Conservation (phyloP, 2,888 invertebrate genomes). For the Apamea epomidion region DNA sequence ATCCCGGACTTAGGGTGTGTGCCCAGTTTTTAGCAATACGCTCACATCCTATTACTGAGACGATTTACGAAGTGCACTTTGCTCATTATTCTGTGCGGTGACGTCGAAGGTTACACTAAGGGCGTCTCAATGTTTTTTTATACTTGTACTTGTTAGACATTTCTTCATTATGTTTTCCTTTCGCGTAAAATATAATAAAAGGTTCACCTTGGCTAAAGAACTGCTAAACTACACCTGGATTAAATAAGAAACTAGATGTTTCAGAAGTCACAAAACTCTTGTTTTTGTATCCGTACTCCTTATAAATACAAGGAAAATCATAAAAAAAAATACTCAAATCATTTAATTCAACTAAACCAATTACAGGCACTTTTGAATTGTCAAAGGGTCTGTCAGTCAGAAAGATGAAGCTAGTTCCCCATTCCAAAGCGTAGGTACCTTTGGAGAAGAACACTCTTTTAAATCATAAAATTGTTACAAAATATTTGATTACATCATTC, state of each 20-base stretch:
- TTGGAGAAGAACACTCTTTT: too few relatives aligned
- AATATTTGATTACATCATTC: too few relatives aligned
- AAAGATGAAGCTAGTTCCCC: too few relatives aligned
- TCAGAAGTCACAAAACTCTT: neutral
- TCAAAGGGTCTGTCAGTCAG: too few relatives aligned
- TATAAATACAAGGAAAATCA: neutral
- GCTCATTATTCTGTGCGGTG: constrained; percentile 20
- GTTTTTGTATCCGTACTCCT: neutral
- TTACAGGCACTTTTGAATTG: too few relatives aligned
- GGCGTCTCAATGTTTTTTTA: constrained; percentile 5
- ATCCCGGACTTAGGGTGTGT: too few relatives aligned
- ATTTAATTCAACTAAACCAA: too few relatives aligned
- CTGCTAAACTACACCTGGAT: neutral
- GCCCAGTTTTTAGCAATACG: too few relatives aligned
- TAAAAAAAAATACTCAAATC: too few relatives aligned
- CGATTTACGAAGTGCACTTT: constrained; percentile 32
- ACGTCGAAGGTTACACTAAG: neutral
- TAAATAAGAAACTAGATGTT: neutral
- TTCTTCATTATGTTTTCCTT: neutral
- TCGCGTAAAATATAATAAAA: neutral
- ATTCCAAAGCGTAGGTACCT: too few relatives aligned
- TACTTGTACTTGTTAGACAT: neutral
- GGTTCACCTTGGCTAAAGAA: neutral
- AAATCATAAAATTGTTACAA: too few relatives aligned
- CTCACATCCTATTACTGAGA: neutral